Conservation (phyloP, 2,888 invertebrate species). For the Sycophila texana region DNA sequence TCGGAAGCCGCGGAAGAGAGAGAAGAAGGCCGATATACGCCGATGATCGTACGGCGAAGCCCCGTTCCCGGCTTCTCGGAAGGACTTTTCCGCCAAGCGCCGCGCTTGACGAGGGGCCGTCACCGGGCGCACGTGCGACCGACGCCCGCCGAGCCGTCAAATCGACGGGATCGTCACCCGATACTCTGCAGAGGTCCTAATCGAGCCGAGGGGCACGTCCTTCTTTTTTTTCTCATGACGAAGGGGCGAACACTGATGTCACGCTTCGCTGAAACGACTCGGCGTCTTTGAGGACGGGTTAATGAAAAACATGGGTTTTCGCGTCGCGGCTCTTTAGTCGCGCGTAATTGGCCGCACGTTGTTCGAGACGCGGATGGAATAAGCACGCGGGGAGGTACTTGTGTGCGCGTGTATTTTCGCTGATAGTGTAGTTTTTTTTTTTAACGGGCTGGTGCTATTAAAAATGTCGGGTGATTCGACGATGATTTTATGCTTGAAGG, state of each 20-base stretch:
- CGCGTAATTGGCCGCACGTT: too few species aligned
- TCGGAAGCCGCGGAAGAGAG: not conserved
- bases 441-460: not conserved
- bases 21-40: not conserved
- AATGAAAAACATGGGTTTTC: too few species aligned
- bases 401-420: too few species aligned
- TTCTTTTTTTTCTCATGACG: not conserved
- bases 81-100: not conserved
- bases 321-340: too few species aligned
- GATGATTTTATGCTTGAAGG: not conserved
- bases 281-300: too few species aligned
- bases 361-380: too few species aligned
- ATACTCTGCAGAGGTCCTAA: not conserved
- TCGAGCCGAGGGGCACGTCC: not conserved
- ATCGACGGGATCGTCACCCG: not conserved
- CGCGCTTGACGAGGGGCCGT: slow-evolving; percentile 12
- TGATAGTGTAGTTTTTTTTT: not conserved
- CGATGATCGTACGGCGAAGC: slow-evolving; percentile 16
- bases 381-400: too few species aligned
- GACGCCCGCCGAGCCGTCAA: not conserved
- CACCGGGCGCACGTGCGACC: too few species aligned
- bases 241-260: not conserved
- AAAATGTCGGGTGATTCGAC: not conserved
- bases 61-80: slow-evolving; percentile 3
- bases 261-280: not conserved